phyloP scores from a whole-genome alignment of 2,888 invertebrate species.

The Pyrochroa serraticornis region DNA sequence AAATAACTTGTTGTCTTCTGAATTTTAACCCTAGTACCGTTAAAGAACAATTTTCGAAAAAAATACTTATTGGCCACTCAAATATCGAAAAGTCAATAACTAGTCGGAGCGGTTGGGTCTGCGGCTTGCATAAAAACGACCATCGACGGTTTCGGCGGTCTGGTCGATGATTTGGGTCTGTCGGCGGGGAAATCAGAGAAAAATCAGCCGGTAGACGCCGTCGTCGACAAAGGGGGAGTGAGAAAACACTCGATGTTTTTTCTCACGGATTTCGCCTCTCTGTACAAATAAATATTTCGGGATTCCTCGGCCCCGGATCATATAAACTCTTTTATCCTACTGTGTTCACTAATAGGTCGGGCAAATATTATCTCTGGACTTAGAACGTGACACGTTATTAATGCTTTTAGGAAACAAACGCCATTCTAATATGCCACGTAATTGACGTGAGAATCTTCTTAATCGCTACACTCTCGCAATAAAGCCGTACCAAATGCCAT shows the following conservation, averaged over 20 bases:
- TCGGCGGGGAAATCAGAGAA: no score
- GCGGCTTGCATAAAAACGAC: no score
- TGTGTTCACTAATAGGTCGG: slow-evolving; percentile 31
- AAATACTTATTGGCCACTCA: no score
- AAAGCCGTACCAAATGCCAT: no score
- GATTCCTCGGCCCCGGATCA: slow-evolving; percentile 18
- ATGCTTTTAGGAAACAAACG: slow-evolving; percentile 29
- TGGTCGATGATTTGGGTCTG: no score
- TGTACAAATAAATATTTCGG: slow-evolving; percentile 28
- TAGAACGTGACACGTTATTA: slow-evolving; percentile 29
- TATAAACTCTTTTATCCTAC: slow-evolving; percentile 30
- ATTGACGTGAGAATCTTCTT: slow-evolving; percentile 26
- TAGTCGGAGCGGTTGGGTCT: no score
- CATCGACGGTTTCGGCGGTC: no score
- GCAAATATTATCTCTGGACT: slow-evolving; percentile 28
- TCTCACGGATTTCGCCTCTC: slow-evolving; percentile 28
- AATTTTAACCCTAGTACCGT: no score
- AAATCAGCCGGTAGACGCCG: not conserved
- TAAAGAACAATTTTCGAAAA: no score
- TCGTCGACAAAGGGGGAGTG: slow-evolving; percentile 13
- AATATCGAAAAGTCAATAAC: no score
- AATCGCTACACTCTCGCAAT: slow-evolving; percentile 1
- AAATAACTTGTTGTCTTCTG: no score
- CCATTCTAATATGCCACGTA: slow-evolving; percentile 11
- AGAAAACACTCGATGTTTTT: slow-evolving; percentile 24